Evolutionary conservation across 2,888 invertebrate genomes (phyloP).

Genomic region (Heteromurus nitidus): DNA sequence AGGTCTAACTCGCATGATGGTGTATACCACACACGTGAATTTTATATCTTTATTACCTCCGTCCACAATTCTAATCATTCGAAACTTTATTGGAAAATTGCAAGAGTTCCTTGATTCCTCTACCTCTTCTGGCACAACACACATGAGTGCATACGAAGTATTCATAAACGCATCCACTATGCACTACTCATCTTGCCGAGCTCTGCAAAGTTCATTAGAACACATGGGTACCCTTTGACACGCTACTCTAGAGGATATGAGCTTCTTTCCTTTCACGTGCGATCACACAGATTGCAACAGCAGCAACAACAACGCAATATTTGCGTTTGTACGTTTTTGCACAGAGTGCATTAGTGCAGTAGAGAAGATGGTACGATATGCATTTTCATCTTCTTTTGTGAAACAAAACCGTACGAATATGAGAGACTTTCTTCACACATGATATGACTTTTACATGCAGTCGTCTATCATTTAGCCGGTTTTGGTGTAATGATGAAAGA

Average conservation of each 20-base stretch:
- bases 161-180: background rate
- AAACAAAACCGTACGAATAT: background rate
- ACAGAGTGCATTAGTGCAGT: background rate
- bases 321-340: background rate
- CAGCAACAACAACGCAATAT: too few species aligned
- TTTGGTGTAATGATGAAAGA: conserved; percentile 31
- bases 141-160: background rate
- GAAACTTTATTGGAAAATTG: background rate
- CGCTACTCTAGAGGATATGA: background rate
- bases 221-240: conserved; percentile 32
- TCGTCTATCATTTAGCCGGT: conserved; percentile 36
- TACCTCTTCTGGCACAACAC: background rate
- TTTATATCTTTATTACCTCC: conserved; percentile 15
- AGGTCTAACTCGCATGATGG: background rate
- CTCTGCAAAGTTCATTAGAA: background rate
- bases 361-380: background rate
- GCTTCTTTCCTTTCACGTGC: background rate
- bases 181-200: background rate
- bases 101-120: background rate
- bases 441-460: background rate
- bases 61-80: background rate
- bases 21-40: conserved; percentile 18
- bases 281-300: too few species aligned
- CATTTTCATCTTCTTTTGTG: background rate
- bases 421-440: background rate